Evolutionary conservation across 2,888 invertebrate genomes (phyloP), one percentile per base, ranked within the genome.

Genomic region (Tolmerus cingulatus): DNA sequence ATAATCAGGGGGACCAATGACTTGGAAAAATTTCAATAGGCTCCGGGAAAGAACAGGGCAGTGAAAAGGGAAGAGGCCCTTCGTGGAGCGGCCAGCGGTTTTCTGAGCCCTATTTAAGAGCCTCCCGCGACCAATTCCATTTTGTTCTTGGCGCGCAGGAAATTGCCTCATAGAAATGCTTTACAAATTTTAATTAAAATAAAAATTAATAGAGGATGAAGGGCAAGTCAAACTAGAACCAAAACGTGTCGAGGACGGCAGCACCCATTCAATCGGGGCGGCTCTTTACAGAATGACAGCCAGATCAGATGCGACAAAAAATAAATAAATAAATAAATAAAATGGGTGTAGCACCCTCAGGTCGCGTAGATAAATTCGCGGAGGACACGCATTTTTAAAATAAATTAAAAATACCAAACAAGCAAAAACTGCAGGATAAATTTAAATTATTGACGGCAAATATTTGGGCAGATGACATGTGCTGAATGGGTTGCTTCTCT

Each of bases 161-260:
- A 74, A 74, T 46, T 37, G 74, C 27, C n/a, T 57, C 30, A 74
- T 74, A 74, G 30, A 85, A 74, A 86, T 30, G 0, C 27, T 79
- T 40, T 78, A 77, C 34, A 86, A 86, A 79, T 79, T 86, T 86
- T 86, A 78, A 78, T 86, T 86, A 79, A 86, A 86, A 79, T 78
- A 78, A 79, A 86, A 86, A 86, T 86, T 86, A 86, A 86, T 86
- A 78, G 86, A 86, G 79, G 51, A 66, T 86, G 55, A 77, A 86
- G 46, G 43, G 57, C 77, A 78, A 78, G 40, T 85, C 27, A 55
- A 74, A 74, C 27, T 66, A 66, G 66, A 66, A 27, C 8, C 12
- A 1, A 16, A 51, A n/a, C 16, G n/a, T 51, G 51, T 3, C 23
- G 27, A 8, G 3, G 3, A 57, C n/a, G 57, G 57, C 76, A 76